Conservation (phyloP, 1,140 invertebrate species). For the Pentalonia nigronervosa region DNA sequence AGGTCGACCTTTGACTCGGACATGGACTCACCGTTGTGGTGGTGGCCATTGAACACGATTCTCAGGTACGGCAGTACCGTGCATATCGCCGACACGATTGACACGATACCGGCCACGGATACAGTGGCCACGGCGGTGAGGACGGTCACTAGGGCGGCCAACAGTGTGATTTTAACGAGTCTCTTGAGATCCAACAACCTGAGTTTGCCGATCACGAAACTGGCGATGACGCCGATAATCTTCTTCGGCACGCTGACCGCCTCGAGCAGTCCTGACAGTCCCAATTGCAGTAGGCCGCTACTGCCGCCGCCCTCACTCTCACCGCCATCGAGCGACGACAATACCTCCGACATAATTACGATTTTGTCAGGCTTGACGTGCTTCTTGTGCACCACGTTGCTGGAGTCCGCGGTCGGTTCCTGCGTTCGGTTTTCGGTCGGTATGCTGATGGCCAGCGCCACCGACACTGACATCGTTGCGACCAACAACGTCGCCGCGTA, state of each 20-base stretch:
- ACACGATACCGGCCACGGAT: slow-evolving; percentile 34
- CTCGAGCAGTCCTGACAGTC: background rate
- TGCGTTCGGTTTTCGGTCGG: background rate
- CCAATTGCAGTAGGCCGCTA: background rate
- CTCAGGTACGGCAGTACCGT: background rate
- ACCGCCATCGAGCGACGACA: too few relatives aligned
- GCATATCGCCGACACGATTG: background rate
- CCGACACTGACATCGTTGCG: background rate
- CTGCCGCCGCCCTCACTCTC: too few relatives aligned
- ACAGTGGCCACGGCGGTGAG: slow-evolving; percentile 26
- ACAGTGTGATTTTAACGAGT: background rate
- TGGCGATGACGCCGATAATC: background rate
- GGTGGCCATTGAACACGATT: too few relatives aligned
- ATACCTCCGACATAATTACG: background rate
- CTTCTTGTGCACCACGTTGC: background rate
- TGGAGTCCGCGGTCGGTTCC: background rate
- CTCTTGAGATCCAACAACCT: background rate
- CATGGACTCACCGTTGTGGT: background rate
- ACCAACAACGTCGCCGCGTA: background rate
- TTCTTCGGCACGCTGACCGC: background rate
- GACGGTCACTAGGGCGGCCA: slow-evolving; percentile 12
- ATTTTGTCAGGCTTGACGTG: background rate
- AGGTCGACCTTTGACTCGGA: background rate
- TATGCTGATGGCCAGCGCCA: background rate
- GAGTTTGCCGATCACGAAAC: background rate